Base-by-base conservation (phyloP, 1,140 invertebrate genomes). In the Lycorma delicatula region DNA sequence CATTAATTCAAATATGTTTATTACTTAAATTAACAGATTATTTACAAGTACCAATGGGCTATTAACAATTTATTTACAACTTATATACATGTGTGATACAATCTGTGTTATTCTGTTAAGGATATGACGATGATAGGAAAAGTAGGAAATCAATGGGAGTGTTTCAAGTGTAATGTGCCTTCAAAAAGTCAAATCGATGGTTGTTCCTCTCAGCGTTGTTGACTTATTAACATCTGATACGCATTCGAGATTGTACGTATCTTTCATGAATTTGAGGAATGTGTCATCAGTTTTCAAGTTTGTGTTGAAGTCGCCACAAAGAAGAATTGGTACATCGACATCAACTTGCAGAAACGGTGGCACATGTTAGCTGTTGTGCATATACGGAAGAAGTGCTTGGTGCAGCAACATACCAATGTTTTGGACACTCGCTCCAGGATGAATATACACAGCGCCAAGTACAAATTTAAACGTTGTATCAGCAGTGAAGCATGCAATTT, bases 401-500 rank as follows among this genome's bases (percentile, higher is more conserved):
- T 34, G 31, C n/a, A 34, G 31, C 31, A 34, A 34, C 31, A 34
- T 34, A 9, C 31, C 31, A n/a, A 34, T 34, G 31, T 34, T n/a
- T 34, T 34, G 31, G 9, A 34, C 31, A 9, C 31, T 34, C n/a
- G 31, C 9, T 34, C 31, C 31, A 9, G 31, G 31, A 34, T 34
- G 31, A 34, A 34, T 34, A 34, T 34, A 34, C 9, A 34, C 31
- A 34, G 31, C 31, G n/a, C 31, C 55, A 27, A 57, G 47, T 1
- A 51, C 29, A 5, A 57, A 13, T 36, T 57, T 51, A 3, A 57
- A 57, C n/a, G 26, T 57, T 5, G 55, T 57, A 51, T 57, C 29
- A 57, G 55, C 55, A 27, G 55, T 36, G 47, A 57, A 57, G 55
- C 55, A 57, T 22, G 55, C 48, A 50, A 57, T 27, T 57, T 57